phyloP scores from a whole-genome alignment of 2,888 invertebrate genomes.

The Mamestra brassicae region DNA sequence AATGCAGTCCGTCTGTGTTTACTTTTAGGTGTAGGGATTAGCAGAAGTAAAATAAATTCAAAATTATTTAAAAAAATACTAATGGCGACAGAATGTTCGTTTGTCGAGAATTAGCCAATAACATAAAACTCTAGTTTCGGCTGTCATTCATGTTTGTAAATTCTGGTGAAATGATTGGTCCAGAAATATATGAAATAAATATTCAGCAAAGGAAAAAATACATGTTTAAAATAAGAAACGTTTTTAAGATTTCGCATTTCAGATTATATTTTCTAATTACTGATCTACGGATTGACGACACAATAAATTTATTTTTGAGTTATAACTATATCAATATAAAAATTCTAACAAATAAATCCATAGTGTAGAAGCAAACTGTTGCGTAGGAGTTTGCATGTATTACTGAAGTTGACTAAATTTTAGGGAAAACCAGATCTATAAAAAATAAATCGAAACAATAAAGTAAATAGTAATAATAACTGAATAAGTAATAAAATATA shows the following conservation, averaged over 20 bases:
- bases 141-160: constrained; percentile 61
- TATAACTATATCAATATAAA: not conserved
- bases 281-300: not conserved
- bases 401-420: not conserved
- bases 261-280: not conserved
- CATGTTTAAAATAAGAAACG: not conserved
- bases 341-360: not conserved
- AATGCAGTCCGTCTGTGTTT: constrained; percentile 36
- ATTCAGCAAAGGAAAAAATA: constrained; percentile 28
- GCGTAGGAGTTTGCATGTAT: not conserved
- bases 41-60: constrained; percentile 32
- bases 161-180: constrained; percentile 7
- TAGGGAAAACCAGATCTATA: not conserved
- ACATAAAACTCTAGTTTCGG: constrained; percentile 89
- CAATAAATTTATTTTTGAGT: not conserved
- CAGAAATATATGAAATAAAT: not conserved
- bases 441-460: not conserved
- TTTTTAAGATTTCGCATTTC: no score
- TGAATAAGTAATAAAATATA: no score
- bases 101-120: constrained; percentile 89
- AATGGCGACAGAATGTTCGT: constrained; percentile 71
- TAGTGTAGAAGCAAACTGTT: not conserved
- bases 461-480: no score
- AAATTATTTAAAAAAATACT: constrained; percentile 8
- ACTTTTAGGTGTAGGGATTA: constrained; percentile 14